These are phyloP conservation scores for Acanthurus leucopareius DNA, from an alignment of 2,797 vertebrate species.

Conservation along the genomic window DNA sequence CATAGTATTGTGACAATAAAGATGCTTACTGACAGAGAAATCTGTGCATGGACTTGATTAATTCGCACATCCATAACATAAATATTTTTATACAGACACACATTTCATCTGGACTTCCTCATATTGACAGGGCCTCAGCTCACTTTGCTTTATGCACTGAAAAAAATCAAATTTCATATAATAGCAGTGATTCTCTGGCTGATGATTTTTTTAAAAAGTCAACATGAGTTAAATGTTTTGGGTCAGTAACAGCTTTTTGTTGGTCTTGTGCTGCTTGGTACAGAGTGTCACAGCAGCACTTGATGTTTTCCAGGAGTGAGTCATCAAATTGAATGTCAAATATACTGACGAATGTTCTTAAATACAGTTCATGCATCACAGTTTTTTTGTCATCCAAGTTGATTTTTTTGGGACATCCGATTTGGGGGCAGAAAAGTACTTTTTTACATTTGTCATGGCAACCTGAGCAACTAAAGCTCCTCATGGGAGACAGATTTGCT, in stretches of 20 bases:
- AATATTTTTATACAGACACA: background rate
- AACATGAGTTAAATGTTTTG: constrained; percentile 4
- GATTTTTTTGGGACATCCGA: constrained; percentile 35
- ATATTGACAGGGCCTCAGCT: background rate
- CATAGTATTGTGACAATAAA: background rate
- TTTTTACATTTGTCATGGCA: constrained; percentile 60
- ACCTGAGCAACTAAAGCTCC: constrained; percentile 54
- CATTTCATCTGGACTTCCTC: background rate
- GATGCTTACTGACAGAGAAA: background rate
- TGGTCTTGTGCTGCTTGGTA: background rate
- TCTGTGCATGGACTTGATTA: background rate
- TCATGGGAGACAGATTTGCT: constrained; percentile 60
- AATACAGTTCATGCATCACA: background rate
- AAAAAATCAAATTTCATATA: background rate
- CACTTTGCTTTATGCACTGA: background rate
- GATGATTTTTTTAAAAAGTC: constrained; percentile 15
- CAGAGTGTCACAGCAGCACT: background rate
- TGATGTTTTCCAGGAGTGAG: background rate
- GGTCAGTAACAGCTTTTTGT: constrained; percentile 3
- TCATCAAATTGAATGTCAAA: constrained; percentile 1
- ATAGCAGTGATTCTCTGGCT: background rate
- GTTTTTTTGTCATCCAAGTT: constrained; percentile 8
- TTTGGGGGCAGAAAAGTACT: constrained; percentile 40
- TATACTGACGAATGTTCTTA: no score
- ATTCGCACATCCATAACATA: background rate